Percentiles rank a stretch among this genome's conserved stretches.
phyloP scores from a whole-genome alignment of 2,113 vertebrate genomes.

The Myocastor coypus region DNA sequence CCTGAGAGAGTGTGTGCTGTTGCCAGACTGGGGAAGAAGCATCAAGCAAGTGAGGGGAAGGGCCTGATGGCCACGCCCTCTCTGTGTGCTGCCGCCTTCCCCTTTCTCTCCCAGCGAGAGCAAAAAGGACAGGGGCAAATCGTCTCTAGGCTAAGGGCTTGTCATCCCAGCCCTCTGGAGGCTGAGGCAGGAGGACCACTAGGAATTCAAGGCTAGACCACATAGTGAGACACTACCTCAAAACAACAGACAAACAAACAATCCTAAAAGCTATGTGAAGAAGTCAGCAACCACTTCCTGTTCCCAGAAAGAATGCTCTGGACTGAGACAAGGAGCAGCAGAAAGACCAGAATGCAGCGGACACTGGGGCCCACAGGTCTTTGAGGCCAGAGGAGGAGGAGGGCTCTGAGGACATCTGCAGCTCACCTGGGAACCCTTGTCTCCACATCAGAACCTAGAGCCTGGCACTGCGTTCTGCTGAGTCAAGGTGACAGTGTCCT shows the following conservation, averaged over 20 bases:
- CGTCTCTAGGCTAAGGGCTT: neutral
- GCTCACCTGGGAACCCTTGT: neutral
- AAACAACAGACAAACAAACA: neutral
- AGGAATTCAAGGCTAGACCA: neutral
- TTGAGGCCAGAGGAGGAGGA: neutral
- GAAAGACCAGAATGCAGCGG: neutral
- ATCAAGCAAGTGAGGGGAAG: neutral
- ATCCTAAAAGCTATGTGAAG: neutral
- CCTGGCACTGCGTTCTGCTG: neutral
- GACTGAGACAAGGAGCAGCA: neutral
- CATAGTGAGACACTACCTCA: neutral
- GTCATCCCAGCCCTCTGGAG: neutral
- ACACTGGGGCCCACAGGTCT: fast-evolving
- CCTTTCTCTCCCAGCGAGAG: neutral
- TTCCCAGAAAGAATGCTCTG: neutral
- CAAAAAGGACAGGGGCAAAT: neutral
- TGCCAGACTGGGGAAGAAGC: neutral
- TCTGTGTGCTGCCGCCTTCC: too few species aligned
- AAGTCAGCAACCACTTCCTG: neutral
- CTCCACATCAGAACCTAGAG: neutral
- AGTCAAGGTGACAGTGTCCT: neutral
- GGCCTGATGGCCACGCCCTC: fast-evolving
- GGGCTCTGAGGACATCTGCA: neutral
- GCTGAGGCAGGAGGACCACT: neutral
- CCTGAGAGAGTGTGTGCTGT: neutral